A percentile compares a stretch with the other conserved stretches of the same genome.
Conservation (phyloP, 2,113 vertebrate species). For the Forbesichthys agassizii region DNA sequence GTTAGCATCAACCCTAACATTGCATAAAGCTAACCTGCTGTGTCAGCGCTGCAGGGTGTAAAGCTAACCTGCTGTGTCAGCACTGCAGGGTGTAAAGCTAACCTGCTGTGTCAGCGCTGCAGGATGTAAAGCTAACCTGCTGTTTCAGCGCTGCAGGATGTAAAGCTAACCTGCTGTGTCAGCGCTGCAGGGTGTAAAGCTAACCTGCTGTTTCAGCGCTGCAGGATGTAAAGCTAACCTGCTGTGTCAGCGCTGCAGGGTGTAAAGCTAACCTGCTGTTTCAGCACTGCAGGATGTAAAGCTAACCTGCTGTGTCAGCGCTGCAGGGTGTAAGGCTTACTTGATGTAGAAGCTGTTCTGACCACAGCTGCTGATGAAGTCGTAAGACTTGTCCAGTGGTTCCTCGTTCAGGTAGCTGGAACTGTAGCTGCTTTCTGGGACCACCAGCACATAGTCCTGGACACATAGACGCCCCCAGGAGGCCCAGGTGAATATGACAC, state of each 20-base stretch:
- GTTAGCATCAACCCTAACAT: too few species aligned
- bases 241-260: conserved; percentile 79
- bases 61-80: too few species aligned
- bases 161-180: too few species aligned
- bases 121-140: too few species aligned
- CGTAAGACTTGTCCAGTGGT: conserved; percentile 91
- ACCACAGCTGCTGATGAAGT: conserved; percentile 96
- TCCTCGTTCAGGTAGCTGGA: conserved; percentile 87
- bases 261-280: too few species aligned
- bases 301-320: too few species aligned
- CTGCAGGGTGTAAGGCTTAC: conserved; percentile 66
- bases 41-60: not conserved
- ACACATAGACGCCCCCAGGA: not conserved
- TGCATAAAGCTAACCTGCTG: not conserved
- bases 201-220: too few species aligned
- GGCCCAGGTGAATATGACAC: too few species aligned
- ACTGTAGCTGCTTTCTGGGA: conserved; percentile 86
- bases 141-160: too few species aligned
- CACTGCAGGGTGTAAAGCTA: conserved; percentile 30
- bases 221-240: conserved; percentile 72
- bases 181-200: too few species aligned
- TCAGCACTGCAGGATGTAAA: too few species aligned
- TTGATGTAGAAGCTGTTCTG: conserved; percentile 88
- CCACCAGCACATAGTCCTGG: conserved; percentile 90
- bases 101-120: conserved; percentile 86